Percentiles rank a stretch among this genome's conserved stretches.
Conservation (phyloP, 2,888 invertebrate species). For the Abrostola triplasia region DNA sequence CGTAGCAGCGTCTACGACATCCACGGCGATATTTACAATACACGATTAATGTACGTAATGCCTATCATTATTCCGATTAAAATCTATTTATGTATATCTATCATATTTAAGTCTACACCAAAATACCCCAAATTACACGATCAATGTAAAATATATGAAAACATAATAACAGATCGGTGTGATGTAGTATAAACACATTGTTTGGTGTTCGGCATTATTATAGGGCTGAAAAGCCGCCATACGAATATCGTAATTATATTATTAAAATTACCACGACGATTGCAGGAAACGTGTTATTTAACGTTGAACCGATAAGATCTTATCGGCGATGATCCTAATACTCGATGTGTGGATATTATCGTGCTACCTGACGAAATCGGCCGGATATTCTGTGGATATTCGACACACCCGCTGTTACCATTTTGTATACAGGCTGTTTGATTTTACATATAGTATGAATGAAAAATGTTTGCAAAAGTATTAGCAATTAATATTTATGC, state of each 20-base stretch:
- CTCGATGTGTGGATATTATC: slow-evolving; percentile 87
- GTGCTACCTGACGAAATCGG: slow-evolving; percentile 82
- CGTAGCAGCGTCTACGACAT: slow-evolving; percentile 1
- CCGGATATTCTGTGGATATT: slow-evolving; percentile 75
- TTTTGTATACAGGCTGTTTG: slow-evolving; percentile 64
- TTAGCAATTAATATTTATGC: too few species aligned
- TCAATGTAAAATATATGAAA: slow-evolving; percentile 51
- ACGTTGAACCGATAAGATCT: slow-evolving; percentile 84
- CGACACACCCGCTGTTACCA: slow-evolving; percentile 68
- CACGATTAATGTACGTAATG: slow-evolving; percentile 1
- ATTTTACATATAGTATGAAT: slow-evolving; percentile 11
- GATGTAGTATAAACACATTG: slow-evolving; percentile 62
- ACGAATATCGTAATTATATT: slow-evolving; percentile 86
- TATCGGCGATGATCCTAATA: slow-evolving; percentile 83
- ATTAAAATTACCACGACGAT: slow-evolving; percentile 86
- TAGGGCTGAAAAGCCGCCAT: slow-evolving; percentile 75
- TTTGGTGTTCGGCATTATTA: slow-evolving; percentile 74
- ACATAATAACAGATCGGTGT: slow-evolving; percentile 63
- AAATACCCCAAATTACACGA: slow-evolving; percentile 49
- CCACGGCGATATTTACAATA: background rate
- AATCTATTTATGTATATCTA: slow-evolving; percentile 15
- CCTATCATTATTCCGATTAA: slow-evolving; percentile 22
- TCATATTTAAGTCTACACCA: slow-evolving; percentile 23
- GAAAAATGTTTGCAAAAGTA: background rate
- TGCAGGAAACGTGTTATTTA: slow-evolving; percentile 88